A percentile compares a stretch with the other conserved stretches of the same genome.
These are phyloP conservation scores for Blomia tropicalis DNA, from an alignment of 2,888 invertebrate species.

Conservation along the genomic window DNA sequence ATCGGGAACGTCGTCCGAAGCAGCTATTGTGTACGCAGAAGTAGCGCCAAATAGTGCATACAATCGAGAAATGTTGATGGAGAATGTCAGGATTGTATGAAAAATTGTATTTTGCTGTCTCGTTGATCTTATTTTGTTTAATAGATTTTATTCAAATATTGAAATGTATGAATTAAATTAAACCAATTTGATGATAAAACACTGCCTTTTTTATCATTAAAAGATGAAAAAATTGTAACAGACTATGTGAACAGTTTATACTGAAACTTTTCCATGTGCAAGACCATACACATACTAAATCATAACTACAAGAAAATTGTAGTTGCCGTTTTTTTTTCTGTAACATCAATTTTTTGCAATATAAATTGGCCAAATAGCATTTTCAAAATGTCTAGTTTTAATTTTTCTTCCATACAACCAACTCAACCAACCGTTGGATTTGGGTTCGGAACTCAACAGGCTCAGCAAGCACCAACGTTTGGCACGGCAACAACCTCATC, in stretches of 20 bases:
- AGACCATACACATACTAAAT: too few species aligned
- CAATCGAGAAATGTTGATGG: neutral
- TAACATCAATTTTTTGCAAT: too few species aligned
- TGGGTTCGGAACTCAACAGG: neutral
- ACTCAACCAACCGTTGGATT: neutral
- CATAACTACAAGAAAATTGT: too few species aligned
- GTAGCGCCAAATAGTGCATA: neutral
- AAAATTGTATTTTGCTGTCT: neutral
- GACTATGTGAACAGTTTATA: neutral
- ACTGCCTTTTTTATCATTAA: too few species aligned
- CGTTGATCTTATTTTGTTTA: too few species aligned
- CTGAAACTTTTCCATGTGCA: too few species aligned
- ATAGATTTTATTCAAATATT: too few species aligned
- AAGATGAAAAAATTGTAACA: neutral
- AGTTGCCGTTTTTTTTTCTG: too few species aligned
- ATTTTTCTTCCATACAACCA: neutral
- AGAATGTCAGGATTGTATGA: neutral
- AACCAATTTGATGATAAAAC: too few species aligned
- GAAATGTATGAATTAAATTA: too few species aligned
- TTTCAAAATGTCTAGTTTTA: conserved; percentile 1
- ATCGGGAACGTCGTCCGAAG: neutral
- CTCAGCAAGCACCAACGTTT: neutral
- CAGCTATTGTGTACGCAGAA: neutral
- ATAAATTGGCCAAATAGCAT: too few species aligned
- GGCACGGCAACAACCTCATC: neutral